These are phyloP conservation scores for Plutomurus gul DNA, from an alignment of 1,140 invertebrate species.

Conservation along the genomic window DNA sequence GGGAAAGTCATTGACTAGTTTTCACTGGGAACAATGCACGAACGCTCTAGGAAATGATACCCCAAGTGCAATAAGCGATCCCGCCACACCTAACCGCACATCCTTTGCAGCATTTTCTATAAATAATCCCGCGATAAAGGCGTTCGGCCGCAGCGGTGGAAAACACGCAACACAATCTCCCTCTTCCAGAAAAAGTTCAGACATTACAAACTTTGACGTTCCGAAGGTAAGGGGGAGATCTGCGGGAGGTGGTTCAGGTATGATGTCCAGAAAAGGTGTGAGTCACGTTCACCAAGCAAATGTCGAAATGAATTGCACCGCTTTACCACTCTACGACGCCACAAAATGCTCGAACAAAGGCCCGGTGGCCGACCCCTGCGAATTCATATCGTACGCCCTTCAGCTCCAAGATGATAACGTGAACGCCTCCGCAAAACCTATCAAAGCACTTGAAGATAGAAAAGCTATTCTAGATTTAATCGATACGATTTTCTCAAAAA, in stretches of 20 bases:
- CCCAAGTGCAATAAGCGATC: too few relatives aligned
- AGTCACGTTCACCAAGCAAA: neutral
- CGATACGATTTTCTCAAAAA: neutral
- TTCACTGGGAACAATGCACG: neutral
- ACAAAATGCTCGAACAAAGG: neutral
- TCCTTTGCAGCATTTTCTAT: neutral
- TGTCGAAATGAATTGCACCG: neutral
- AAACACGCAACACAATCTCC: too few relatives aligned
- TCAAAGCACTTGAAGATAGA: neutral
- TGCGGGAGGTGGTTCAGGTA: neutral
- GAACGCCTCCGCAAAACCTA: neutral
- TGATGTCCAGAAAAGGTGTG: neutral
- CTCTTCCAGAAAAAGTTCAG: neutral
- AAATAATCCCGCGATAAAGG: neutral
- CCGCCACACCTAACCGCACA: neutral
- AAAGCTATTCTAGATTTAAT: neutral
- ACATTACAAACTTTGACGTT: neutral
- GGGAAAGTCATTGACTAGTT: neutral
- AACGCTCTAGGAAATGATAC: too few relatives aligned
- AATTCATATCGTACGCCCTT: neutral
- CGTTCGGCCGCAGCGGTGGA: neutral
- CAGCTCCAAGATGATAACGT: neutral
- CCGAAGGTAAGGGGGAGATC: neutral
- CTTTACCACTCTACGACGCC: neutral
- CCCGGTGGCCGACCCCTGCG: neutral